Base-by-base conservation (phyloP, 2,888 invertebrate species). In the Drosophila eohydei region DNA sequence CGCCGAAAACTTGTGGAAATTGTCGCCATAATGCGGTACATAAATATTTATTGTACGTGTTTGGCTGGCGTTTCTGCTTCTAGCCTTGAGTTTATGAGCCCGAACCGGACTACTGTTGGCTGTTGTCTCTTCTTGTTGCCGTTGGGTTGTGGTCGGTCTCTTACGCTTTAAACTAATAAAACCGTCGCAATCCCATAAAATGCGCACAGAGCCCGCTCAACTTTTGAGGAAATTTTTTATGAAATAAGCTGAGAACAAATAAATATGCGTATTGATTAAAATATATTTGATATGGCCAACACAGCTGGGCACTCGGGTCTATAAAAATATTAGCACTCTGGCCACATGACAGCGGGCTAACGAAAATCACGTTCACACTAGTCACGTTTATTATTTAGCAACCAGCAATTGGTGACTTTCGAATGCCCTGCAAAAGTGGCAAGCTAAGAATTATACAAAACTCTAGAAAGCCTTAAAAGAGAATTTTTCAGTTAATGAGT, bases 11-110 rank as follows among this genome's bases (percentile, higher is more conserved):
- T 70, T 56, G 62, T 57, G 65, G 50, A 48, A 83, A 71, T 60
- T 51, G 60, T 67, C 68, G 52, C 56, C 74, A 61, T 76, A 81
- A 71, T 84, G 80, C 80, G 76, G 65, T 58, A 56, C 50, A 73
- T 74, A 77, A 77, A 84, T 87, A 82, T 87, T 84, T 87, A 84
- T 79, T 40, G 66, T 68, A 75, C 76, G 80, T 79, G 67, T 62
- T 75, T 71, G 64, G 63, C 64, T 59, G 63, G 48, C 68, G 50
- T 50, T 70, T 62, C 56, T 50, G 26, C 34, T 66, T 59, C 34
- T 40, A 56, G 54, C 69, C 70, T 75, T 60, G 62, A 68, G 58
- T 63, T 74, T 74, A 63, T 60, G 54, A 74, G 60, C 38, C 68
- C 41, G 41, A 65, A 56, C 41, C 61, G 68, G 51, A 60, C 54